Conservation (phyloP, 2,113 vertebrate species). For the Urocolius indicus region DNA sequence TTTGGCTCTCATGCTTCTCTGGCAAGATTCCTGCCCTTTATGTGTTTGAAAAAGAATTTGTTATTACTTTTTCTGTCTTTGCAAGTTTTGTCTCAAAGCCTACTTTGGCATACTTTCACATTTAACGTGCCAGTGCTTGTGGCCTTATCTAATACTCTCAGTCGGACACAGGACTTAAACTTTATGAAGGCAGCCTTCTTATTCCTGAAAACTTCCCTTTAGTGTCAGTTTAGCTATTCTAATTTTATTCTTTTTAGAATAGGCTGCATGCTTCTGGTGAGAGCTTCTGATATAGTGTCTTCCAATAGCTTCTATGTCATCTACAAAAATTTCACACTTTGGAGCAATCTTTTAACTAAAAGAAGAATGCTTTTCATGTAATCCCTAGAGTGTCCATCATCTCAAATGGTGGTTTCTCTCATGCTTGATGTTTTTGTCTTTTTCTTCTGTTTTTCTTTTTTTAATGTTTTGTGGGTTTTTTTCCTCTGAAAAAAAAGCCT, state of each 20-base stretch:
- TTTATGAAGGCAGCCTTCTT: background rate
- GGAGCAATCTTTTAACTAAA: background rate
- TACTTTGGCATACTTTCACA: background rate
- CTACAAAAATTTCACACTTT: background rate
- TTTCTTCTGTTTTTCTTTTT: background rate
- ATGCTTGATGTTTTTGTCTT: background rate
- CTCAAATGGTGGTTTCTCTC: background rate
- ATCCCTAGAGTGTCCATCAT: background rate
- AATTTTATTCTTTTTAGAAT: background rate
- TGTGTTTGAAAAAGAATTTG: slow-evolving; percentile 52
- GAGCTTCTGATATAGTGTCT: background rate
- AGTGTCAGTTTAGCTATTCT: background rate
- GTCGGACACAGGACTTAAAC: background rate
- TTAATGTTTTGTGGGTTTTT: too few species aligned
- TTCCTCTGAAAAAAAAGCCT: background rate
- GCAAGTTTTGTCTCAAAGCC: background rate
- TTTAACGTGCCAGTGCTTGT: background rate
- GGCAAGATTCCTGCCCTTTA: slow-evolving; percentile 33
- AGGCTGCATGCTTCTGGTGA: background rate
- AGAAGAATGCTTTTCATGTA: background rate
- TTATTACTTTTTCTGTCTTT: slow-evolving; percentile 22
- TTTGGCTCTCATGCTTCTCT: slow-evolving; percentile 37
- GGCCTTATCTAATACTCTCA: background rate
- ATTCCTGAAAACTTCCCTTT: background rate
- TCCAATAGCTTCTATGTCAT: background rate